A percentile compares a stretch with the other conserved stretches of the same genome.
Evolutionary conservation across 2,113 vertebrate species (phyloP).

Genomic region (Nannobrachium achirus): DNA sequence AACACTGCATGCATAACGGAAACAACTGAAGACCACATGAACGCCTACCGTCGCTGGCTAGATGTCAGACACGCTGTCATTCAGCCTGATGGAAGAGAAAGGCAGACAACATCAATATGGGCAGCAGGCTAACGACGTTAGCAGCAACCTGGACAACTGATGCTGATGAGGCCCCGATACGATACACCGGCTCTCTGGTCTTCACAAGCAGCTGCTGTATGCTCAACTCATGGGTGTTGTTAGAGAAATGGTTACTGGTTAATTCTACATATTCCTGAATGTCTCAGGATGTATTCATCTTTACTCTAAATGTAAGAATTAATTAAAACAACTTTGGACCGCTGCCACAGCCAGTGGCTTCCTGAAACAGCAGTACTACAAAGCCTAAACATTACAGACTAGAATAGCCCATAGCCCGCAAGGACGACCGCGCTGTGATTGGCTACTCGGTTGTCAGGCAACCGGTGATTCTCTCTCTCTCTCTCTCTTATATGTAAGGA

Average conservation of each 20-base stretch:
- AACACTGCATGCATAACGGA: not conserved
- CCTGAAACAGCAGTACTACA: no score
- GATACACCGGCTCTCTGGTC: conserved; percentile 43
- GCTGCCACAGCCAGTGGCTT: no score
- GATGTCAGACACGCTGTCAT: conserved; percentile 36
- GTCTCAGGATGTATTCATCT: not conserved
- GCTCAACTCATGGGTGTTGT: not conserved
- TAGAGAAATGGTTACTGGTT: not conserved
- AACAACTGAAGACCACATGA: not conserved
- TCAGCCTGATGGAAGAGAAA: conserved; percentile 23
- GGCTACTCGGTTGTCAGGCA: no score
- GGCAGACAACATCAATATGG: conserved; percentile 30
- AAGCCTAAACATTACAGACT: no score
- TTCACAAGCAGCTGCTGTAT: conserved; percentile 8
- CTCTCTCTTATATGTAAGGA: no score
- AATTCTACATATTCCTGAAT: conserved; percentile 49
- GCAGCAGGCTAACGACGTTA: conserved; percentile 39
- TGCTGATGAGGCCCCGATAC: not conserved
- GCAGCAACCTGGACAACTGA: not conserved
- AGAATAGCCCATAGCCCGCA: no score
- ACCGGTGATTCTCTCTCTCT: no score
- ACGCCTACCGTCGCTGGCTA: conserved; percentile 56
- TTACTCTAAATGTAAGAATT: no score
- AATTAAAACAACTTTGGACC: no score
- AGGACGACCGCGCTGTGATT: no score